Evolutionary conservation across 2,888 invertebrate species (phyloP).

Genomic region (Tricholauxania praeusta): DNA sequence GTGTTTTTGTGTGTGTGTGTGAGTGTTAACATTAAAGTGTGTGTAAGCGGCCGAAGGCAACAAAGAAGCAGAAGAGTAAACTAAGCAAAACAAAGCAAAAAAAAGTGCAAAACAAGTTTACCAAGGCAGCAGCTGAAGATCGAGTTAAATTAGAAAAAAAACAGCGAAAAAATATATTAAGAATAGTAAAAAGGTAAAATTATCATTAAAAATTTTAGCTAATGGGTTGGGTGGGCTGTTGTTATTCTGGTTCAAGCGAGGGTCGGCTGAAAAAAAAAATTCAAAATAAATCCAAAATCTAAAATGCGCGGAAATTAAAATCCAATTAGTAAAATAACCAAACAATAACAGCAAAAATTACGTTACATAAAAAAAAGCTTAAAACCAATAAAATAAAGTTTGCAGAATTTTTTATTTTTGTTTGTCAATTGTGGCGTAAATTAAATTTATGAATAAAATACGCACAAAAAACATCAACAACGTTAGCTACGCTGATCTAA

Average conservation of each 20-base stretch:
- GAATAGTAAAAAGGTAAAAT: constrained; percentile 8
- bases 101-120: constrained; percentile 49
- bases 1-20: constrained; percentile 18
- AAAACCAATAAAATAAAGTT: too few relatives aligned
- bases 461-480: too few relatives aligned
- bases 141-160: constrained; percentile 25
- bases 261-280: not conserved
- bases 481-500: too few relatives aligned
- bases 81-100: constrained; percentile 24
- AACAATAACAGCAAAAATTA: not conserved
- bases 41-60: not conserved
- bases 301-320: not conserved
- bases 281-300: not conserved
- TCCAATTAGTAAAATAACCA: not conserved
- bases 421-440: too few relatives aligned
- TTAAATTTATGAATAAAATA: too few relatives aligned
- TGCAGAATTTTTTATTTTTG: too few relatives aligned
- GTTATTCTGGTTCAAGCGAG: not conserved
- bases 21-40: constrained; percentile 28
- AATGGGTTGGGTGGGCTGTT: not conserved
- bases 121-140: constrained; percentile 39
- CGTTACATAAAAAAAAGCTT: too few relatives aligned
- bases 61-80: constrained; percentile 1
- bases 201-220: not conserved
- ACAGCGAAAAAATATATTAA: constrained; percentile 32